Conservation (phyloP, 2,113 vertebrate genomes). For the Caranx ignobilis region DNA sequence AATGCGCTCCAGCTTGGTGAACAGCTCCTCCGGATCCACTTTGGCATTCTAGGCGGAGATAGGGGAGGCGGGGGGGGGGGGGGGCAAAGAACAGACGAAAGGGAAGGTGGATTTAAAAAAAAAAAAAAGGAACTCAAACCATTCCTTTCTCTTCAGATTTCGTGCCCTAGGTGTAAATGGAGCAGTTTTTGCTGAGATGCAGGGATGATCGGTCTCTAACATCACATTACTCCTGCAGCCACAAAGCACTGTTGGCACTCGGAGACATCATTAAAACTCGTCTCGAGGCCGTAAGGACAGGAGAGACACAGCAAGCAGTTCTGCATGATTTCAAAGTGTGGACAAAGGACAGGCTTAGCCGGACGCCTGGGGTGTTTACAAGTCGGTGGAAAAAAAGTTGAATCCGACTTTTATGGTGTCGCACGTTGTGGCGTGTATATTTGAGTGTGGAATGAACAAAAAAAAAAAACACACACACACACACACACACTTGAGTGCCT, state of each 20-base stretch:
- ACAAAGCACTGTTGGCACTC: background rate
- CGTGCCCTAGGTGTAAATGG: background rate
- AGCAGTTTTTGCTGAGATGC: background rate
- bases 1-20: slow-evolving; percentile 97
- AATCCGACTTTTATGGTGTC: background rate
- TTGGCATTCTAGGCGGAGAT: slow-evolving; percentile 85
- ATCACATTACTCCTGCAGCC: background rate
- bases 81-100: slow-evolving; percentile 30
- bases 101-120: slow-evolving; percentile 13
- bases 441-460: background rate
- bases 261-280: slow-evolving; percentile 5
- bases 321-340: background rate
- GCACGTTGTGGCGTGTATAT: slow-evolving; percentile 9
- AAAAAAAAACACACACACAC: background rate
- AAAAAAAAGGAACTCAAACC: slow-evolving; percentile 26
- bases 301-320: background rate
- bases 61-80: background rate
- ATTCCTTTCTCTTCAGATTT: background rate
- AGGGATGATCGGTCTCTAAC: background rate
- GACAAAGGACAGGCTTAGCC: background rate
- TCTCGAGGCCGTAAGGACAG: background rate
- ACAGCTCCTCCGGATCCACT: slow-evolving; percentile 95
- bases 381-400: background rate
- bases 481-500: background rate
- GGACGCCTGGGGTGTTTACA: background rate